Evolutionary conservation across 2,797 vertebrate genomes (phyloP), one percentile per base, ranked within the genome.

Genomic region (Siniperca obscura): DNA sequence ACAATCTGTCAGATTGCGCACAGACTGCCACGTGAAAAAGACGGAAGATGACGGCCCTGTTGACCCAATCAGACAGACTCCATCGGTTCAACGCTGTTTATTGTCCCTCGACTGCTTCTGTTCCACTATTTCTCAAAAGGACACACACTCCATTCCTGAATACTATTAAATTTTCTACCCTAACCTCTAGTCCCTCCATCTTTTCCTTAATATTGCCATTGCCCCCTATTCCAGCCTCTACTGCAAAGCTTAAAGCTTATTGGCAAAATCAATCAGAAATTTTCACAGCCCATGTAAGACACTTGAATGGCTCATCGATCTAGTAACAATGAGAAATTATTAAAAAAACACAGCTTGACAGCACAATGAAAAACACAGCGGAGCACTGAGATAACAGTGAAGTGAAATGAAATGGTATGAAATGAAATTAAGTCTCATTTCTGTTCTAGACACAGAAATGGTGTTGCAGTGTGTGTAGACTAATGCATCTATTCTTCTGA

Each of bases 191-290:
- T 38, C 78, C 66, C 80, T 80, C 44, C 25, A 71, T 76, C 70
- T 82, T 61, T 76, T 72, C 36, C 38, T 82, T 12, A 76, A 74
- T 25, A 44, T 30, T 38, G 53, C 61, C 13, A 13, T 5, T 59
- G 42, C 60, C 52, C 55, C 61, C 4, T 46, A 46, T 72, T 74
- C 55, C 74, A 44, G 25, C 56, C 53, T 73, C 61, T 27, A 8
- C 60, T 21, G 69, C 75, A 73, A 61, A 85, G 66, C 76, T 61
- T 66, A 36, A 66, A 83, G 85, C 59, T 59, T 76, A 56, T 16
- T 48, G 74, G 69, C 40, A 73, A 90, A 91, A 93, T 89, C 82
- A 86, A 90, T 91, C 76, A 67, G 34, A 34, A 14, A 82, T 87
- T 76, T 85, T 42, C 4, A 3, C 66, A 70, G 72, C 67, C 70